Evolutionary conservation across 2,888 invertebrate species (phyloP).

Genomic region (Agonopterix subpropinquella): DNA sequence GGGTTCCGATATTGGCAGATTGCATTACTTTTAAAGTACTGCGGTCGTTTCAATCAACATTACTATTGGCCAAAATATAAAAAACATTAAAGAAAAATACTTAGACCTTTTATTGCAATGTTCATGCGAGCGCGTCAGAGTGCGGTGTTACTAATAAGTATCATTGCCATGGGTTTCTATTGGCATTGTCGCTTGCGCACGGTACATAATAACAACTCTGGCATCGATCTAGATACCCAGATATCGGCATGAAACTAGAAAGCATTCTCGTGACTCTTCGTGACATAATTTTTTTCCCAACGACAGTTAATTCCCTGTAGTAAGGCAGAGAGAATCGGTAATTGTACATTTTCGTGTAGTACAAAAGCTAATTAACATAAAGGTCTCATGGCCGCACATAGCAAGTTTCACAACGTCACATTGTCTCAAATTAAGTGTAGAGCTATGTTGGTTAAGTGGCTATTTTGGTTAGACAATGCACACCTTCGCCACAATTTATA

Average conservation of each 20-base stretch:
- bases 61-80: too few relatives aligned
- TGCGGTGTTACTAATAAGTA: slow-evolving; percentile 36
- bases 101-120: too few relatives aligned
- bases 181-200: slow-evolving; percentile 38
- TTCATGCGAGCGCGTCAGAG: slow-evolving; percentile 3
- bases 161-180: slow-evolving; percentile 37
- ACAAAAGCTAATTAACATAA: neutral
- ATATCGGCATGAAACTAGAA: slow-evolving; percentile 41
- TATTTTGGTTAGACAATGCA: slow-evolving; percentile 1
- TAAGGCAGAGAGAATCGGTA: too few relatives aligned
- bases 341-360: too few relatives aligned
- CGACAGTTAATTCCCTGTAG: too few relatives aligned
- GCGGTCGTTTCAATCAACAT: too few relatives aligned
- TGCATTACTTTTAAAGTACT: too few relatives aligned
- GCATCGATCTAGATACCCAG: slow-evolving; percentile 57
- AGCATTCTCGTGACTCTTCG: slow-evolving; percentile 16
- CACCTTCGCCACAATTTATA: neutral
- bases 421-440: neutral
- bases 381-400: slow-evolving; percentile 1
- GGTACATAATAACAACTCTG: slow-evolving; percentile 38
- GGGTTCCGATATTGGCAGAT: too few relatives aligned
- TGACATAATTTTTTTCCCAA: neutral
- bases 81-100: too few relatives aligned
- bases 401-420: slow-evolving; percentile 2
- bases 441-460: too few relatives aligned